Base-by-base conservation (phyloP, 2,888 invertebrate genomes). In the Drosophila siamana region DNA sequence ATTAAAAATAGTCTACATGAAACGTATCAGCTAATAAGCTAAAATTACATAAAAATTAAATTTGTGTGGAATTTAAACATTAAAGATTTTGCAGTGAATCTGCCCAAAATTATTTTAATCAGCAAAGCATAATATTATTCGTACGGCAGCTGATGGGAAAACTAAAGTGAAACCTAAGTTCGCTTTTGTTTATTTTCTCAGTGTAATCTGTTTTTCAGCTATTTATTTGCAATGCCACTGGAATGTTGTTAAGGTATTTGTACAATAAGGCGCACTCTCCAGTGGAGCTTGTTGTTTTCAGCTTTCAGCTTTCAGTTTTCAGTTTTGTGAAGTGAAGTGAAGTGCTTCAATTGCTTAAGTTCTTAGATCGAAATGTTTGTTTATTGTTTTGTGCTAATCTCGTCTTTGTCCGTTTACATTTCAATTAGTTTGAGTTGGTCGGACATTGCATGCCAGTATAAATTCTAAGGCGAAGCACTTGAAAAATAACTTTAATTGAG, bases 401-500 rank as follows among this genome's bases (percentile, higher is more conserved):
- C 16, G 36, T 48, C 74, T 51, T 24, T 16, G 41, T 50, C 24
- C 69, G 69, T 62, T 80, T 82, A 64, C 69, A 72, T 72, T 80
- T 77, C 74, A 82, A 72, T 81, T 69, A 76, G 61, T 67, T 72
- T 48, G 51, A 60, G 62, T 62, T 65, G 13, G 28, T 38, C 8
- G 26, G 44, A 48, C 60, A 63, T 56, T 62, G 68, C 64, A 71
- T 68, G 59, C 74, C 69, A 52, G 43, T 47, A 51, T 30, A 8
- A 38, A 66, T 66, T 57, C 54, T 56, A 33, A n/a, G 26, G 52
- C 30, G 46, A 48, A 61, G 26, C 46, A 68, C 60, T 72, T 72
- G 44, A 43, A 64, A 69, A 64, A 68, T 61, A 60, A 62, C 67
- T 87, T 79, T 82, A 80, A 87, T 84, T 77, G 74, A 77, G 82